Evolutionary conservation across 2,797 vertebrate species (phyloP), one percentile per base, ranked within the genome.

Genomic region (Chelmon rostratus): DNA sequence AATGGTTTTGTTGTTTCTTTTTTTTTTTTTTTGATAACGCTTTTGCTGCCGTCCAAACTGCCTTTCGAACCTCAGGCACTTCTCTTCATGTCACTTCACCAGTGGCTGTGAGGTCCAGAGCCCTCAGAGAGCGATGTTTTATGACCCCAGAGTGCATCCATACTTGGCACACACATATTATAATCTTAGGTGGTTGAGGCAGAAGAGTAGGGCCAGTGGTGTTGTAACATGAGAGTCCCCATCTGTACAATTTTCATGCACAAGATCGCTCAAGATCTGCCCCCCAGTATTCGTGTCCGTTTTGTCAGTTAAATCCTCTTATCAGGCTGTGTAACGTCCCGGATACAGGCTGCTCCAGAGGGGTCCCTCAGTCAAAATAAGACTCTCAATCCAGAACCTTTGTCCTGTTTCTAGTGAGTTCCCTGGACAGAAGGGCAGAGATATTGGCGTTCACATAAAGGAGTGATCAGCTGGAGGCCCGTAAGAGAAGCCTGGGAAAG

Each of bases 401-500:
- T 47, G 10, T 70, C 54, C 47, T 9, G 57, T 25, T 57, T 83
- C 35, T 12, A n/a, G 47, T 16, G 23, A 13, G 23, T 47, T 77
- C 46, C 58, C 31, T 3, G 50, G 44, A 54, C 38, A 52, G 23
- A 59, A 28, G 40, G 12, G 38, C 12, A 42, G 28, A 31, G 64
- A 25, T 8, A 40, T 5, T 5, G 79, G 33, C 5, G 11, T 21
- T 94, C 92, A 96, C 92, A 94, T 89, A 75, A 95, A 95, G 88
- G 82, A 61, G 68, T 82, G 85, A 0, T 88, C 95, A 1, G 89
- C 76, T 0, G 95, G 95, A 4, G 96, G 94, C 12, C 91, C 95
- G 6, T 96, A 96, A 1, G 96, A 96, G 81, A 96, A 96, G 44
- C 96, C 96, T 0, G 95, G 96, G 53, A 96, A 96, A 0, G 96